A percentile compares a stretch with the other conserved stretches of the same genome.
phyloP scores from a whole-genome alignment of 2,797 vertebrate species.

The Tragelaphus eurycerus region DNA sequence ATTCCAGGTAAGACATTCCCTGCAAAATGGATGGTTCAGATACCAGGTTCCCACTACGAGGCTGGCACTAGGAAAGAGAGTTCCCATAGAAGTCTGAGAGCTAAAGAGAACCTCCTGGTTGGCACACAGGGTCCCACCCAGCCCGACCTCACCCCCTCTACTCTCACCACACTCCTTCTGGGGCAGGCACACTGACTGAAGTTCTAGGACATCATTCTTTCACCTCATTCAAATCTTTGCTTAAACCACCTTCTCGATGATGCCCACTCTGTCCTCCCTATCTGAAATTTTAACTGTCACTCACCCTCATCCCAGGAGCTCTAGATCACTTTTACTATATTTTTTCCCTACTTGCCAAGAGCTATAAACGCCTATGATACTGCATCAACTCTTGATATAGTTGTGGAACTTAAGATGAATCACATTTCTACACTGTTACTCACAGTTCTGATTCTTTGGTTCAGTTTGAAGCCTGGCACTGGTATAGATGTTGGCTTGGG shows the following conservation, averaged over 20 bases:
- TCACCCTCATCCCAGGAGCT: neutral
- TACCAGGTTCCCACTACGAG: neutral
- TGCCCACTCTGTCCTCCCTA: neutral
- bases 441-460: neutral
- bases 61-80: no score
- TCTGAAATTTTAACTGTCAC: neutral
- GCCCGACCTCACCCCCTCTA: neutral
- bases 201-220: neutral
- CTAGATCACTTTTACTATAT: neutral
- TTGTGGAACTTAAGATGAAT: neutral
- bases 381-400: neutral
- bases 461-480: neutral
- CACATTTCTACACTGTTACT: neutral
- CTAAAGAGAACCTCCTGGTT: neutral
- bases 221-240: neutral
- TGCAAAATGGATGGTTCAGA: neutral
- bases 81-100: neutral
- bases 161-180: neutral
- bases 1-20: neutral
- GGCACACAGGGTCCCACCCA: neutral
- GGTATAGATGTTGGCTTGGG: neutral
- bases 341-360: neutral
- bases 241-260: neutral
- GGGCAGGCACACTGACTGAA: rapidly evolving
- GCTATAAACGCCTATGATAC: neutral